Conservation (phyloP, 1,140 invertebrate species). For the Mizuhopecten yessoensis region DNA sequence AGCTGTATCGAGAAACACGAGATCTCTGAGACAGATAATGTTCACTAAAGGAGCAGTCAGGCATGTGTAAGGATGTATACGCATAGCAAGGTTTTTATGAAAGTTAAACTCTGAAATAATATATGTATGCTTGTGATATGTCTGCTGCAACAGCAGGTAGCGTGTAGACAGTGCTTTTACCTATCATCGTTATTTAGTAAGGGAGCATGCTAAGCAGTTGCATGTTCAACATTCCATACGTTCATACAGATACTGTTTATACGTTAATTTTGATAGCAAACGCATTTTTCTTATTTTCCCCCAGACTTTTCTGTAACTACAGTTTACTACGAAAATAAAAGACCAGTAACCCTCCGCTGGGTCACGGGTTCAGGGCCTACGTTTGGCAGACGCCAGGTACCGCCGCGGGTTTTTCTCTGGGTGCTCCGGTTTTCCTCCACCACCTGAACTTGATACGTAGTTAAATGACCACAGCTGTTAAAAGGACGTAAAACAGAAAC, state of each 20-base stretch:
- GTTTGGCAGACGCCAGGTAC: no score
- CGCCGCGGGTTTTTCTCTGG: no score
- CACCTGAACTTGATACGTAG: no score
- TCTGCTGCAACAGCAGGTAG: background rate
- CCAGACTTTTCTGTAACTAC: no score
- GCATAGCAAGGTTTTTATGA: background rate
- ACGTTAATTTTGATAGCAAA: no score
- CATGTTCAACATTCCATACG: background rate
- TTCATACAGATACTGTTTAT: background rate
- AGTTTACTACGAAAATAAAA: no score
- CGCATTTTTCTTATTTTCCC: no score
- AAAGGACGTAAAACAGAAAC: no score
- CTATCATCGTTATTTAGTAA: background rate
- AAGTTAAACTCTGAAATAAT: background rate
- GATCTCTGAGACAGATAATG: slow-evolving; percentile 32
- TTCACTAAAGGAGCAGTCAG: slow-evolving; percentile 4
- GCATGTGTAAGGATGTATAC: background rate
- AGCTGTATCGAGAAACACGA: background rate
- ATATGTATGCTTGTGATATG: background rate
- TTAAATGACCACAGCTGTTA: no score
- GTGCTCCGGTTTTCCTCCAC: no score
- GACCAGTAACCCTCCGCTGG: no score
- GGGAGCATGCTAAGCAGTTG: background rate
- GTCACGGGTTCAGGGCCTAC: no score
- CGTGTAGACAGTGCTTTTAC: background rate